Evolutionary conservation across 2,888 invertebrate genomes (phyloP).

Genomic region (Aethes cnicana): DNA sequence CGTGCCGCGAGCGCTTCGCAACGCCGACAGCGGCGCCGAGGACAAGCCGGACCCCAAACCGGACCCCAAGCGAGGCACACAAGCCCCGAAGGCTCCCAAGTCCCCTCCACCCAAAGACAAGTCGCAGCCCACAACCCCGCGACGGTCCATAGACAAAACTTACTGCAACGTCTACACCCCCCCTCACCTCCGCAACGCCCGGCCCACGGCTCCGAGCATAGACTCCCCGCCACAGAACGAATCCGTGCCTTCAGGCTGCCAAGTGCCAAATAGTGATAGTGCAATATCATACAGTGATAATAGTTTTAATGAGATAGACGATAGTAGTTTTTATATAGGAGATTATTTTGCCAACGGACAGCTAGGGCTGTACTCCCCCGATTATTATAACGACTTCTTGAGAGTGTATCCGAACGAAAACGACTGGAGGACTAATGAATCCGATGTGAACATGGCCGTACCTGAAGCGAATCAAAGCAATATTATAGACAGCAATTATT

Average conservation of each 20-base stretch:
- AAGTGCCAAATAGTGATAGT: constrained; percentile 81
- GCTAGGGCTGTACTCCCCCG: constrained; percentile 70
- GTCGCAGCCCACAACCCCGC: constrained; percentile 64
- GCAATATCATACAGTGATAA: constrained; percentile 75
- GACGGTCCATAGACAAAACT: constrained; percentile 65
- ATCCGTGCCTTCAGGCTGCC: constrained; percentile 70
- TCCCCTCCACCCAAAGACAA: constrained; percentile 66
- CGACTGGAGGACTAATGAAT: constrained; percentile 65
- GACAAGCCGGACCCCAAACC: constrained; percentile 51
- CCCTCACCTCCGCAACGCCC: constrained; percentile 71
- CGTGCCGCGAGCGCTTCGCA: constrained; percentile 87
- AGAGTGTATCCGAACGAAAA: constrained; percentile 43
- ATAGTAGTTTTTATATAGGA: constrained; percentile 76
- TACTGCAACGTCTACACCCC: constrained; percentile 80
- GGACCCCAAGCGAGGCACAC: constrained; percentile 49
- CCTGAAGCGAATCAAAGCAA: constrained; percentile 64
- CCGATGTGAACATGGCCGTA: constrained; percentile 66
- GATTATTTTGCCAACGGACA: constrained; percentile 78
- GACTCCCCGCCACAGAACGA: constrained; percentile 58
- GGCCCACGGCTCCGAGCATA: constrained; percentile 61
- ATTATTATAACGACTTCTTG: constrained; percentile 62
- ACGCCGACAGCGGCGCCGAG: constrained; percentile 48
- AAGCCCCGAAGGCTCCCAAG: constrained; percentile 61
- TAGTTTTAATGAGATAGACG: constrained; percentile 69
- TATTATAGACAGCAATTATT: constrained; percentile 78